Conservation (phyloP, 2,888 invertebrate genomes). For the Apoderus coryli region DNA sequence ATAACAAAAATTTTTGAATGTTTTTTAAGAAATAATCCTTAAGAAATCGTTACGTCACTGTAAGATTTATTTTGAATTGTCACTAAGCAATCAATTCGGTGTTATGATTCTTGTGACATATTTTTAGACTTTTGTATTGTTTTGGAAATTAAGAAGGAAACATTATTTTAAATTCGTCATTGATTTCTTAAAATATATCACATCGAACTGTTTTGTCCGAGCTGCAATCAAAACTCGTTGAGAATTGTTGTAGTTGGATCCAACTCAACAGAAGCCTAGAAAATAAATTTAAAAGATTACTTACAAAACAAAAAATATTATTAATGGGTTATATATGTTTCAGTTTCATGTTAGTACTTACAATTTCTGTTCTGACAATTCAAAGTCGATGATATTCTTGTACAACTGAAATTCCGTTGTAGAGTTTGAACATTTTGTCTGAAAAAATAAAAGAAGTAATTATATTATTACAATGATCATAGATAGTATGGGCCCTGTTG, state of each 20-base stretch:
- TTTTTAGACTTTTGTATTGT: too few species aligned
- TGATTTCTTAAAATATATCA: conserved; percentile 17
- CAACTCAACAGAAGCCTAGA: conserved; percentile 27
- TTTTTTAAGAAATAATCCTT: too few species aligned
- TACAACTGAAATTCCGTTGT: conserved; percentile 29
- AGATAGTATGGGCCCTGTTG: too few species aligned
- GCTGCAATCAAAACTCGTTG: conserved; percentile 22
- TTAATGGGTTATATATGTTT: too few species aligned
- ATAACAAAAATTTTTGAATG: too few species aligned
- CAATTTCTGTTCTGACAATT: conserved; percentile 29
- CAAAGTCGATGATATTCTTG: conserved; percentile 29
- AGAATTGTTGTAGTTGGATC: conserved; percentile 26
- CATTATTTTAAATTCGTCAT: too few species aligned
- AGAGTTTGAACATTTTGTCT: conserved; percentile 31
- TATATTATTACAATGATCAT: conserved; percentile 5
- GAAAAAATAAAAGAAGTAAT: conserved; percentile 18
- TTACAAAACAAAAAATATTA: too few species aligned
- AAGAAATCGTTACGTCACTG: too few species aligned
- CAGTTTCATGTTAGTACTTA: conserved; percentile 23
- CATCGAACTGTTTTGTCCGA: conserved; percentile 18
- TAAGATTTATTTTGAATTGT: not conserved
- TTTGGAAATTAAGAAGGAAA: too few species aligned
- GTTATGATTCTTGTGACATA: too few species aligned
- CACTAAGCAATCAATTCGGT: too few species aligned
- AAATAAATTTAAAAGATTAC: conserved; percentile 19